Base-by-base conservation (phyloP, 2,888 invertebrate genomes). In the Xylocampa areola region DNA sequence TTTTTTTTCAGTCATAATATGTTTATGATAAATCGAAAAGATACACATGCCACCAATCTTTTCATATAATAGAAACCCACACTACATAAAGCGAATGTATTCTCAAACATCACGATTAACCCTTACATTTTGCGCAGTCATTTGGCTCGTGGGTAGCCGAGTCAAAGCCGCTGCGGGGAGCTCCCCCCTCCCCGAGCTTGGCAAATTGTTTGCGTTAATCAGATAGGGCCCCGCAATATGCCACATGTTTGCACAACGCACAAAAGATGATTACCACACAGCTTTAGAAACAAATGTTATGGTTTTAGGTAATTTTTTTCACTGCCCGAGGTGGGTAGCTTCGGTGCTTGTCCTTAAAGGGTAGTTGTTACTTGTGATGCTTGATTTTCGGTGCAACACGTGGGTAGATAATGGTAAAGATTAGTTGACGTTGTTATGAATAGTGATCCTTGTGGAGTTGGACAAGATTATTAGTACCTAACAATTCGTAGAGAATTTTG, bases 151-250 rank as follows among this genome's bases (percentile, higher is more conserved):
- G 68, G 49, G 68, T 19, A 44, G 21, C 45, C 52, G 53, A 58
- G 65, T 61, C 68, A 76, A 72, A 53, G 54, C 54, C 48, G 27
- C 29, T 4, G 39, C 35, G 27, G 13, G 10, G n/a, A 27, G 19
- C 32, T 16, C 44, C n/a, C n/a, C n/a, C n/a, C n/a, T n/a, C n/a
- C n/a, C 55, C 67, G 61, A 73, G 76, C 75, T 79, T 80, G 81
- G 81, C 81, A 78, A 78, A 78, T 79, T 90, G 90, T 90, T 90
- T 89, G 89, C 81, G 81, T 79, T 91, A 91, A 91, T 91, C 90
- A 87, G 90, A 90, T 91, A 90, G 83, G 84, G 80, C 79, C 59
- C 62, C 51, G 78, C 91, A 91, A 91, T 91, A 90, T 91, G 90
- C 81, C 85, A 77, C 86, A 81, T 91, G 91, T 90, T 90, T 88